phyloP scores from a whole-genome alignment of 2,888 invertebrate species.

The Machimus rusticus region DNA sequence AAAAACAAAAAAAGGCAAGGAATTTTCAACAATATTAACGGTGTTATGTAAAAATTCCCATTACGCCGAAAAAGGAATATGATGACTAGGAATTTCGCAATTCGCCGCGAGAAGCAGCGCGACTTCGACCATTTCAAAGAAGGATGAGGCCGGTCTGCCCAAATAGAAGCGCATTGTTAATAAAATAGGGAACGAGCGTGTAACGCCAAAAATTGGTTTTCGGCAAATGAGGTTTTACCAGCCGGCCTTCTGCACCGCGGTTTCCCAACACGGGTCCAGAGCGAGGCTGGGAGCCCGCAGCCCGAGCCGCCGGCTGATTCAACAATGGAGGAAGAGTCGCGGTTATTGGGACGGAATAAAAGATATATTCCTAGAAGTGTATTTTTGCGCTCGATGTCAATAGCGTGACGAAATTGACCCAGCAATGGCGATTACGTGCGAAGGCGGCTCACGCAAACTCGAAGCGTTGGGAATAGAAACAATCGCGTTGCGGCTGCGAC shows the following conservation, averaged over 20 bases:
- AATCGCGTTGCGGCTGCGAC: not conserved
- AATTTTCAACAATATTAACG: not conserved
- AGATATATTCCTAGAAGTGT: not conserved
- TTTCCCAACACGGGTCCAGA: not conserved
- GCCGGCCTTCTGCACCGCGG: not conserved
- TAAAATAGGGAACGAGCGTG: not conserved
- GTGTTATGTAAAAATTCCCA: not conserved
- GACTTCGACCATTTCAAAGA: not conserved
- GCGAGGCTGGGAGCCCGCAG: not conserved
- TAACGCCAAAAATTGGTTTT: not conserved
- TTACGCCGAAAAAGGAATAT: not conserved
- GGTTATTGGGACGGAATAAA: not conserved
- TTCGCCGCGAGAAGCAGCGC: not conserved
- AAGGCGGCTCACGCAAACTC: conserved; percentile 21
- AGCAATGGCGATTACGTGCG: conserved; percentile 7
- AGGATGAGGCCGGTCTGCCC: not conserved
- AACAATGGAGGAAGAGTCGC: not conserved
- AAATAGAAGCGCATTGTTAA: not conserved
- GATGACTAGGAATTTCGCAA: not conserved
- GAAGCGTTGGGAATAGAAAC: not conserved
- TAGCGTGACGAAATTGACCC: conserved; percentile 35
- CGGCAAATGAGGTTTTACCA: not conserved
- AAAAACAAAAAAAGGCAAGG: not conserved
- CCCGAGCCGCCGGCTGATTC: not conserved
- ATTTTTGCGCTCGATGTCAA: conserved; percentile 18